Evolutionary conservation across 2,888 invertebrate species (phyloP).

Genomic region (Drosophila seclusa): DNA sequence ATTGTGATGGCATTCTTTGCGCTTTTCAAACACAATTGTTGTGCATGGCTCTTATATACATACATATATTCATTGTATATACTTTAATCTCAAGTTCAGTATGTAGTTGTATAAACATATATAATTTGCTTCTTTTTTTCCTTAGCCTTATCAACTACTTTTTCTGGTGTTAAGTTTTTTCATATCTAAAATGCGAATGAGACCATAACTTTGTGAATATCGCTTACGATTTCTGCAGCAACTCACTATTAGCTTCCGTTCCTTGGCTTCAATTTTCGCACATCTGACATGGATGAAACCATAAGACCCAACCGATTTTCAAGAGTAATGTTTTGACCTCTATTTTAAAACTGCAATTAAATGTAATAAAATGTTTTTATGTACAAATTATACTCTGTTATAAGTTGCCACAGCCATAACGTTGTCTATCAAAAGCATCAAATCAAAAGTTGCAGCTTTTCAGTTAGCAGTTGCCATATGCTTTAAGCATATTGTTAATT

Average conservation of each 20-base stretch:
- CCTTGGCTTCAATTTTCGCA: not conserved
- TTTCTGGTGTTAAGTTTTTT: not conserved
- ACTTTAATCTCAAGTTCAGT: slow-evolving; percentile 1
- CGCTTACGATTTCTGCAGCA: not conserved
- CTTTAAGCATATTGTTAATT: not conserved
- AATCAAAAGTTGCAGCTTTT: not conserved
- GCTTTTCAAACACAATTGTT: not conserved
- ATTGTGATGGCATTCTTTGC: slow-evolving; percentile 1
- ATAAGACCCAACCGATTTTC: not conserved
- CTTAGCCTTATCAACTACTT: not conserved
- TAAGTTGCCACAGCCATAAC: not conserved
- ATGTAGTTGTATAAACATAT: not conserved
- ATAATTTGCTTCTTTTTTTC: not conserved
- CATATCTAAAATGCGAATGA: not conserved
- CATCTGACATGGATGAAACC: not conserved
- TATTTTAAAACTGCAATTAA: not conserved
- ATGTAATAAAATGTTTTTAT: not conserved
- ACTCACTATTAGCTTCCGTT: not conserved
- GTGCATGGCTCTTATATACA: slow-evolving; percentile 6
- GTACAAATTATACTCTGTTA: not conserved
- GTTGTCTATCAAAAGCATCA: not conserved
- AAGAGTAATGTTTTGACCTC: not conserved
- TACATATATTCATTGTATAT: not conserved
- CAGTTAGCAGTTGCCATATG: not conserved
- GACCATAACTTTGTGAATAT: not conserved